phyloP scores from a whole-genome alignment of 2,797 vertebrate genomes.

The Alfaro cultratus region DNA sequence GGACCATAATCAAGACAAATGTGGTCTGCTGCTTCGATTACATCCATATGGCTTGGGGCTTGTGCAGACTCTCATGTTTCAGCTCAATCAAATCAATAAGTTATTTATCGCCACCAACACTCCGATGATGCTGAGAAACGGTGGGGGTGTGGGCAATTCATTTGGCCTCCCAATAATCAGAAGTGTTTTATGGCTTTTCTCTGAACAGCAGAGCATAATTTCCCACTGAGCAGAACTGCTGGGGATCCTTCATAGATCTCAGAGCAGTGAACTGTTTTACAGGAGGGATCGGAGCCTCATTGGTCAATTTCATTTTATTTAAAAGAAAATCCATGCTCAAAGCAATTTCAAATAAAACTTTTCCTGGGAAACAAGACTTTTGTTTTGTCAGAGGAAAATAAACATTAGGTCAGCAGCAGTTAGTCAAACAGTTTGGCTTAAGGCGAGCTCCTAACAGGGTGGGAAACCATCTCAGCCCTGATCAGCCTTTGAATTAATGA shows the following conservation, averaged over 20 bases:
- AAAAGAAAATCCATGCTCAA: not conserved
- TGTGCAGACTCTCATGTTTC: slow-evolving; percentile 66
- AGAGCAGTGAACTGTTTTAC: not conserved
- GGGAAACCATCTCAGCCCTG: not conserved
- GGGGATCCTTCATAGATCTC: not conserved
- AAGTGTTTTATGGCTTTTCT: slow-evolving; percentile 28
- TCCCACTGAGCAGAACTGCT: not conserved
- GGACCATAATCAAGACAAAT: slow-evolving; percentile 82
- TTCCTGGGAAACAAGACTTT: not conserved
- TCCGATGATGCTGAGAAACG: slow-evolving; percentile 28
- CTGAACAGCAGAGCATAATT: not conserved
- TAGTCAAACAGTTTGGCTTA: not conserved
- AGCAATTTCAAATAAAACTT: not conserved
- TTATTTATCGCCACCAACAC: slow-evolving; percentile 72
- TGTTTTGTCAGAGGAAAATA: not conserved
- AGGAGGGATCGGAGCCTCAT: not conserved
- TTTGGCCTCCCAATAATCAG: slow-evolving; percentile 61
- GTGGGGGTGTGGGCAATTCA: slow-evolving; percentile 41
- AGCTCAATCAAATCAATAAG: slow-evolving; percentile 75
- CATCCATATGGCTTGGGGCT: slow-evolving; percentile 53
- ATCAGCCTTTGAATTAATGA: not conserved
- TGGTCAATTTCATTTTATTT: not conserved
- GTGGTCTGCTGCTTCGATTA: slow-evolving; percentile 71
- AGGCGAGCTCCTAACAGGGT: not conserved
- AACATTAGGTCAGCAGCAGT: not conserved